Base-by-base conservation (phyloP, 2,113 vertebrate species). In the Plecturocebus donacophilus region DNA sequence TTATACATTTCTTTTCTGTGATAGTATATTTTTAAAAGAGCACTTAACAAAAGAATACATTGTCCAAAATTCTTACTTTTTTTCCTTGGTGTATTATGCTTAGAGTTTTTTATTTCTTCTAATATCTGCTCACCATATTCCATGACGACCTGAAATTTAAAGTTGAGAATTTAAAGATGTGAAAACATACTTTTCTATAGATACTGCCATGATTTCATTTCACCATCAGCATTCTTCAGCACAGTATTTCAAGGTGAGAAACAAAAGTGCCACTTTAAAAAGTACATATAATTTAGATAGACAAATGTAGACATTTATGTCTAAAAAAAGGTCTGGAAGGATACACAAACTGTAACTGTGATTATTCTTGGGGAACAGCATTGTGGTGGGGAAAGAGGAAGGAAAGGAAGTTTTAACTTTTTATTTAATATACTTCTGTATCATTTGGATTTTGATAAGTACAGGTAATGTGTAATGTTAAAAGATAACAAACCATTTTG, bases 71-170 rank as follows among this genome's bases (percentile, higher is more conserved):
- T 61, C 96, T 98, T 97, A 99, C 98, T 96, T 11, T 92, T 95
- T 83, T 85, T 94, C 49, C 83, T 97, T 82, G 71, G 52, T 94
- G 85, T 70, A 75, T 25, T 95, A 76, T 77, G 35, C 88, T 91
- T 77, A n/a, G 20, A 80, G 80, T 94, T 97, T 96, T 95, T 98
- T 1, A 92, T 97, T 98, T 98, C 98, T 91, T 98, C 97, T 91
- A 98, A 58, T 42, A 98, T 14, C 49, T 98, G 98, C 49, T 98
- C 94, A 68, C 98, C 97, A 83, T 97, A 97, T 79, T 98, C 98
- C 79, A 73, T 11, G 86, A 97, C 71, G 81, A 98, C 49, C 98
- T 98, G 95, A 81, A 98, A 17, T 52, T n/a, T 52, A 58, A 98
- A 52, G 54, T 66, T 91, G 95, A 98, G 35, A 87, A 95, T 91